Evolutionary conservation across 2,888 invertebrate species (phyloP), one percentile per base, ranked within the genome.

Genomic region (Alentia gelatinosa): DNA sequence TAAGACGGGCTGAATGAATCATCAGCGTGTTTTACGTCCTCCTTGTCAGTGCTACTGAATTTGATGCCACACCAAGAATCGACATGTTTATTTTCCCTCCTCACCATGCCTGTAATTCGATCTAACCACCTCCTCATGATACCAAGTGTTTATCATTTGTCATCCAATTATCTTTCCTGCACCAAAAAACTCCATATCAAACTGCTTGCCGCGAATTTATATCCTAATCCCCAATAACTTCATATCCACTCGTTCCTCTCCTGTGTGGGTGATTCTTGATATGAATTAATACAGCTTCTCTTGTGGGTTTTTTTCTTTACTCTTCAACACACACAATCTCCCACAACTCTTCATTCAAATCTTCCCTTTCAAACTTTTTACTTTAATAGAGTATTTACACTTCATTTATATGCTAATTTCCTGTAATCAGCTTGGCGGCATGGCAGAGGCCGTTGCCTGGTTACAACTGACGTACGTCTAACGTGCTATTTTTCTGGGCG

Each of bases 391-490:
- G 79, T 79, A 79, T 79, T 79, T 79, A 79, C 79, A 79, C 79
- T 79, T 39, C 79, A 79, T 79, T 79, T 79, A 79, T 79, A 79
- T 79, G 79, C 79, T 79, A 79, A 79, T 79, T 79, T 79, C 37
- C 79, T 79, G 79, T 39, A 79, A 79, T 79, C 79, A 79, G n/a
- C 56, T 5, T 26, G 23, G 68, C 37, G 39, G 79, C 19, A 12
- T 3, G 39, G 79, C 35, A 39, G 79, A n/a, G 39, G 68, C 33
- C 19, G 79, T 79, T 79, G 79, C 79, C 79, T 37, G 39, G 79
- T 79, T 79, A 79, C 79, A 1, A 5, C 4, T 79, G 39, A 79
- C 23, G 12, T 79, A 39, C 4, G 39, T 79, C 79, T 79, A 79
- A 35, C 39, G 7, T 79, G 79, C 35, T 79, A 79, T 79, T 79